Conservation (phyloP, 2,888 invertebrate genomes). For the Alsophila aescularia region DNA sequence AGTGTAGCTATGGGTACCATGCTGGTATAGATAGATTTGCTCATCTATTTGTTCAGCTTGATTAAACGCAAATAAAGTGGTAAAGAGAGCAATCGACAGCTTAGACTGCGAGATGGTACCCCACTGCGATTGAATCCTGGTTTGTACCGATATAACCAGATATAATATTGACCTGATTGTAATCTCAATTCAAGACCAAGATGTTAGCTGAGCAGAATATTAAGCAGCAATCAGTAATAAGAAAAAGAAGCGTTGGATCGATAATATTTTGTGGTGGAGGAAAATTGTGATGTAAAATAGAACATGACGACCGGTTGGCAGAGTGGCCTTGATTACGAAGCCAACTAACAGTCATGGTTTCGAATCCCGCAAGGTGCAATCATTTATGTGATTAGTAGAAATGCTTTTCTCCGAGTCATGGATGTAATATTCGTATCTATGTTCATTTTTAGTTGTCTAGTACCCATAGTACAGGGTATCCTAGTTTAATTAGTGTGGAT, state of each 20-base stretch:
- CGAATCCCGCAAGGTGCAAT: too few relatives aligned
- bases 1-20: conserved; percentile 12
- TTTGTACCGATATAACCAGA: conserved; percentile 54
- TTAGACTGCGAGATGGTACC: conserved; percentile 59
- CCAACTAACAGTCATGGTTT: too few relatives aligned
- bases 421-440: too few relatives aligned
- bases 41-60: conserved; percentile 48
- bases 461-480: too few relatives aligned
- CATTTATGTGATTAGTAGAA: too few relatives aligned
- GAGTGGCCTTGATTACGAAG: too few relatives aligned
- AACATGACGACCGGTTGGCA: too few relatives aligned
- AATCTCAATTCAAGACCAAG: conserved; percentile 59
- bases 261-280: conserved; percentile 30
- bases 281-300: not conserved
- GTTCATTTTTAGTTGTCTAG: too few relatives aligned
- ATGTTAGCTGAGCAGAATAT: conserved; percentile 59
- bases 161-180: conserved; percentile 67
- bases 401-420: too few relatives aligned
- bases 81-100: conserved; percentile 58
- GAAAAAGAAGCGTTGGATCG: conserved; percentile 19
- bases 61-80: conserved; percentile 65
- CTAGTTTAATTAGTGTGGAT: too few relatives aligned
- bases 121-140: conserved; percentile 59
- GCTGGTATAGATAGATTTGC: conserved; percentile 23
- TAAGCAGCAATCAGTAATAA: conserved; percentile 50